Conservation (phyloP, 2,888 invertebrate species). For the Napeogenes inachia region DNA sequence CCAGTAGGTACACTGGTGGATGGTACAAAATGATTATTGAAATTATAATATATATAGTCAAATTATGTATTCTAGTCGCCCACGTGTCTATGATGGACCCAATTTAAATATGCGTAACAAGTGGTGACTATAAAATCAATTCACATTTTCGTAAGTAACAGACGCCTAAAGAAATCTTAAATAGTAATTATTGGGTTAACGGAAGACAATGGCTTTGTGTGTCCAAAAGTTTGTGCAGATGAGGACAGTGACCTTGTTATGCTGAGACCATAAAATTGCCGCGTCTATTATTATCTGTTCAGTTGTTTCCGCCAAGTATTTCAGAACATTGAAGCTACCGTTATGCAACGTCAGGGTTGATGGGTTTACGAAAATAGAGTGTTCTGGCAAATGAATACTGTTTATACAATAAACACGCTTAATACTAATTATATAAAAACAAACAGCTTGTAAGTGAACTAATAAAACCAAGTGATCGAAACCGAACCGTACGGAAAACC, state of each 20-base stretch:
- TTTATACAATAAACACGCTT: not conserved
- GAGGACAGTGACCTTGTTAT: conserved; percentile 65
- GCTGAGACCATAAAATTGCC: conserved; percentile 65
- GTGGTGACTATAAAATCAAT: conserved; percentile 12
- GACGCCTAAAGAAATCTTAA: conserved; percentile 20
- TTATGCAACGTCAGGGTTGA: conserved; percentile 37
- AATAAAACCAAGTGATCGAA: too few relatives aligned
- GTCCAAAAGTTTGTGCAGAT: conserved; percentile 27
- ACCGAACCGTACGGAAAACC: too few relatives aligned
- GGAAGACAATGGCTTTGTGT: conserved; percentile 18
- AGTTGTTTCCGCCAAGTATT: conserved; percentile 54
- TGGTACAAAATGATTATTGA: too few relatives aligned
- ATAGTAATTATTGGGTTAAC: conserved; percentile 17
- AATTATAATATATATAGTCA: not conserved
- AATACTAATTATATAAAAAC: not conserved
- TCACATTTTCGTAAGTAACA: conserved; percentile 8
- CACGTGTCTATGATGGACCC: not conserved
- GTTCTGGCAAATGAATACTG: conserved; percentile 18
- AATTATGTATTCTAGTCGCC: conserved; percentile 15
- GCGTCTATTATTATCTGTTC: conserved; percentile 54
- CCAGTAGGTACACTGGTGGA: too few relatives aligned
- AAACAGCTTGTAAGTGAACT: not conserved
- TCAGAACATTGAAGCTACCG: conserved; percentile 40
- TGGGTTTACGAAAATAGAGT: conserved; percentile 15
- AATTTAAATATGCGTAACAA: conserved; percentile 20